These are phyloP conservation scores for Hypomecis atomaria DNA, from an alignment of 2,888 invertebrate genomes.

Conservation along the genomic window DNA sequence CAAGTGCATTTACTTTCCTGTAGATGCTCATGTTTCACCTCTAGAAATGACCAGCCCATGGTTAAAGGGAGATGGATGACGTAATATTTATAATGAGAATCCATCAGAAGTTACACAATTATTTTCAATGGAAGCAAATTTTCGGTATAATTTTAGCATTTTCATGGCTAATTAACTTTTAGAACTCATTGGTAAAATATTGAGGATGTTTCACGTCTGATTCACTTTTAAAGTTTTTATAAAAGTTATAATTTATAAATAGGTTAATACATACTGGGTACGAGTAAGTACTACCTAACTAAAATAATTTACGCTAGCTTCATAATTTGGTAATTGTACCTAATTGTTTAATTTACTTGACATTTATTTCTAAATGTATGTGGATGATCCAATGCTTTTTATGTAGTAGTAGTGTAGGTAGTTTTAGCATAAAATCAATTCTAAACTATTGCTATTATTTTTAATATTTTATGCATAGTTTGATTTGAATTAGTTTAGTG, in stretches of 20 bases:
- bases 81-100: conserved; percentile 54
- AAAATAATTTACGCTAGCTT: too few species aligned
- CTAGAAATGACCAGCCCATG: not conserved
- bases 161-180: conserved; percentile 35
- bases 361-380: too few species aligned
- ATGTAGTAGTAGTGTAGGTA: too few species aligned
- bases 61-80: conserved; percentile 48
- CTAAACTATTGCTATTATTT: too few species aligned
- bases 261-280: too few species aligned
- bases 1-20: not conserved
- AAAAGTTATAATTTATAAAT: not conserved
- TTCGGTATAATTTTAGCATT: conserved; percentile 33
- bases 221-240: not conserved
- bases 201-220: conserved; percentile 11
- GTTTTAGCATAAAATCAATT: too few species aligned
- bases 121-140: conserved; percentile 53
- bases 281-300: too few species aligned
- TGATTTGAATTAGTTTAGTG: too few species aligned
- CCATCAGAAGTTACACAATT: conserved; percentile 59
- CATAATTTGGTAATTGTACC: too few species aligned
- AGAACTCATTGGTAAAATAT: conserved; percentile 22
- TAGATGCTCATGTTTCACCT: not conserved
- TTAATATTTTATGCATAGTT: too few species aligned
- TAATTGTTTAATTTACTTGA: too few species aligned
- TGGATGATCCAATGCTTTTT: too few species aligned